Conservation (phyloP, 2,888 invertebrate species). For the Lissocephala sabroskyi region DNA sequence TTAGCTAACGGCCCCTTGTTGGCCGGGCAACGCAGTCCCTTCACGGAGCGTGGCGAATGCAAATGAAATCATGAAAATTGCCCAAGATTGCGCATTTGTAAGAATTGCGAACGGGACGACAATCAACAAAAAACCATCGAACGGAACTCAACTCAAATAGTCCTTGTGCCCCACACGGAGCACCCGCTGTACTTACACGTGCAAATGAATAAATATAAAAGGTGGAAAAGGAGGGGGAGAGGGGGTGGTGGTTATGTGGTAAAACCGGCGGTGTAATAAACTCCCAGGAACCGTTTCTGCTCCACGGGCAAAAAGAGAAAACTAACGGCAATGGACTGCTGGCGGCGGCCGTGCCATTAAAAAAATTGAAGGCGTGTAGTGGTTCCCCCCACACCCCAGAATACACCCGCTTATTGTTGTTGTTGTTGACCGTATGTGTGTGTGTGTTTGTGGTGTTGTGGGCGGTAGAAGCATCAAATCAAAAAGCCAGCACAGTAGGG, state of each 20-base stretch:
- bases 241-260: too few relatives aligned
- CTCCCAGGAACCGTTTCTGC: conserved; percentile 7
- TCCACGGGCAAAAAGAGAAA: conserved; percentile 14
- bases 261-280: too few relatives aligned
- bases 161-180: neutral
- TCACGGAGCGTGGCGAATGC: conserved; percentile 16
- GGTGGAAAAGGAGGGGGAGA: too few relatives aligned
- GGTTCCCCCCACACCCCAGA: too few relatives aligned
- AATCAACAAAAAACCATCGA: neutral
- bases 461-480: conserved; percentile 51
- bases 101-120: too few relatives aligned
- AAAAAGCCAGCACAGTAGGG: conserved; percentile 39
- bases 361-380: conserved; percentile 44
- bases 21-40: too few relatives aligned
- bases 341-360: conserved; percentile 31
- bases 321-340: conserved; percentile 11
- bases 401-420: conserved; percentile 3
- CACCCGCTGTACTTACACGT: conserved; percentile 10
- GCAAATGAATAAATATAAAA: conserved; percentile 27
- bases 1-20: too few relatives aligned
- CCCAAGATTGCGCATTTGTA: conserved; percentile 10
- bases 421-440: conserved; percentile 1
- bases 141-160: too few relatives aligned
- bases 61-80: conserved; percentile 26
- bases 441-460: conserved; percentile 7